phyloP scores from a whole-genome alignment of 2,797 vertebrate genomes.

The Onychomys arenicola region DNA sequence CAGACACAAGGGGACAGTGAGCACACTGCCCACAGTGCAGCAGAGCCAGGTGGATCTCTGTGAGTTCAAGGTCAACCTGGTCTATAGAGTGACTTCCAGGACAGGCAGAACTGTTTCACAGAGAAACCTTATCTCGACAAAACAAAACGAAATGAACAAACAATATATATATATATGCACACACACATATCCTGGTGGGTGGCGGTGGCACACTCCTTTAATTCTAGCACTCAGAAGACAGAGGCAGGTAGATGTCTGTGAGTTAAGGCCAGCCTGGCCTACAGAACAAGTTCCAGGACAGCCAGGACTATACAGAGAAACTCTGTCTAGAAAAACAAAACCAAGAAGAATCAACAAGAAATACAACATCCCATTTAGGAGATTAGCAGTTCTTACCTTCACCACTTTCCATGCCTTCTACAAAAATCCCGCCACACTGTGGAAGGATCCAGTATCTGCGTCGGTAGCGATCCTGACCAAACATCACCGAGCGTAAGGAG shows the following conservation, averaged over 20 bases:
- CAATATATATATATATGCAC: no score
- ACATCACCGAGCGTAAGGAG: conserved; percentile 94
- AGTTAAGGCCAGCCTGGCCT: not conserved
- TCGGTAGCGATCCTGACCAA: conserved; percentile 96
- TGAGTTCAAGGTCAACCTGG: no score
- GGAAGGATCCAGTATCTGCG: conserved; percentile 98
- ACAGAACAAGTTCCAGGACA: not conserved
- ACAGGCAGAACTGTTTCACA: no score
- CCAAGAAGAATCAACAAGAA: not conserved
- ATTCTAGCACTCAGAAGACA: not conserved
- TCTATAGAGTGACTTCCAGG: no score
- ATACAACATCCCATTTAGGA: not conserved
- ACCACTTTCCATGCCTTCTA: conserved; percentile 95
- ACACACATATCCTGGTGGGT: not conserved
- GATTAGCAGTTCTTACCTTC: conserved; percentile 89
- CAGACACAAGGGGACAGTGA: no score
- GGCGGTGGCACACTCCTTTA: not conserved
- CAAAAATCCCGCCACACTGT: conserved; percentile 94
- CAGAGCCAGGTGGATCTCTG: no score
- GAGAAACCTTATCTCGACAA: no score
- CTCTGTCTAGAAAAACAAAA: not conserved
- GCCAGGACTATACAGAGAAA: not conserved
- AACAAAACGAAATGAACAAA: no score
- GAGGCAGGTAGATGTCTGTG: not conserved
- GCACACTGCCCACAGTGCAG: not conserved